These are phyloP conservation scores for Varroa destructor DNA, from an alignment of 1,140 invertebrate genomes.

Conservation along the genomic window DNA sequence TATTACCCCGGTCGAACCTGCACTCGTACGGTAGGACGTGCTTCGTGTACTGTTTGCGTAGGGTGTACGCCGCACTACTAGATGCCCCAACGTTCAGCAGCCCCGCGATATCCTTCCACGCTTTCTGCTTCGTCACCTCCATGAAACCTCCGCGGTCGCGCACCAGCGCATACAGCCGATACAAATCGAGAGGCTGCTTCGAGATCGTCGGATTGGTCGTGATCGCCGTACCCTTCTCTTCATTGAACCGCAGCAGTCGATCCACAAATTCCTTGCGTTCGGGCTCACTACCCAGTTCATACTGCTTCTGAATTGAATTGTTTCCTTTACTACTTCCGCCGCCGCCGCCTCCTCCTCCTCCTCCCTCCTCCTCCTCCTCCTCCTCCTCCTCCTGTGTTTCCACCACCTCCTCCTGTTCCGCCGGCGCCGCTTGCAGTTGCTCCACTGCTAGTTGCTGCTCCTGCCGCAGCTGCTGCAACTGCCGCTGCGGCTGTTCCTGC, in stretches of 20 bases:
- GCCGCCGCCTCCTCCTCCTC: neutral
- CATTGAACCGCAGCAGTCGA: conserved; percentile 80
- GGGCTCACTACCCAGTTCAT: conserved; percentile 90
- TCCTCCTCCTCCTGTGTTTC: too few relatives aligned
- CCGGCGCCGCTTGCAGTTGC: too few relatives aligned
- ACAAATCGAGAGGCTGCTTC: conserved; percentile 94
- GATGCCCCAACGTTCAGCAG: conserved; percentile 82
- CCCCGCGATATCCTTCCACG: conserved; percentile 94
- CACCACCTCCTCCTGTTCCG: too few relatives aligned
- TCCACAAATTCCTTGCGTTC: conserved; percentile 79
- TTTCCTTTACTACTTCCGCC: neutral
- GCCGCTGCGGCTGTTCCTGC: too few relatives aligned
- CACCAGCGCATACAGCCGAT: conserved; percentile 81
- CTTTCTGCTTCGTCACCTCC: conserved; percentile 94
- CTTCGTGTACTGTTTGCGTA: conserved; percentile 93
- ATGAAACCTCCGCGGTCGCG: conserved; percentile 91
- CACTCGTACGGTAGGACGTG: conserved; percentile 89
- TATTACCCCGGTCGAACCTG: conserved; percentile 85
- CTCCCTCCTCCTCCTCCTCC: too few relatives aligned
- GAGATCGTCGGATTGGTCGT: conserved; percentile 89
- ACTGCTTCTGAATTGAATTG: conserved; percentile 52
- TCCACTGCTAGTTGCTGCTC: neutral
- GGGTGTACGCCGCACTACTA: conserved; percentile 87
- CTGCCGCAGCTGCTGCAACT: too few relatives aligned
- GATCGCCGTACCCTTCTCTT: conserved; percentile 77